Evolutionary conservation across 2,113 vertebrate species (phyloP).

Genomic region (Passer domesticus): DNA sequence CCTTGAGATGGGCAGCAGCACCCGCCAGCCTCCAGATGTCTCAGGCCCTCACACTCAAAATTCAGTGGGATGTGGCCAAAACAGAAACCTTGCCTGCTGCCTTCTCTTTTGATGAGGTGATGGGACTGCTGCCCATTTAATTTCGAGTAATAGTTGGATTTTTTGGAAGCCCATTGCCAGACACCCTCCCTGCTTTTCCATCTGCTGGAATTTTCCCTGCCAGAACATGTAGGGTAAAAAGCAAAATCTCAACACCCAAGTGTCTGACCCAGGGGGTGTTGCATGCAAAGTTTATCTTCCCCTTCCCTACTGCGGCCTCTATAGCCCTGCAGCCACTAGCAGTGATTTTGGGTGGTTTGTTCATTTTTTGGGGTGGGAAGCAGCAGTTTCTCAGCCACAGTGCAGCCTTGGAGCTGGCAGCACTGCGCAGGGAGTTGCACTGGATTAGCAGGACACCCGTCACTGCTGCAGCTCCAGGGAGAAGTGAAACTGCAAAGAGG

Average conservation of each 20-base stretch:
- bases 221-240: background rate
- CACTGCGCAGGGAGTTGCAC: background rate
- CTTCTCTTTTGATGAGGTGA: background rate
- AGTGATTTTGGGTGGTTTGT: background rate
- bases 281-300: background rate
- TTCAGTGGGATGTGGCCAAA: background rate
- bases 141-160: background rate
- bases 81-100: accelerated
- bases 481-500: conserved; percentile 7
- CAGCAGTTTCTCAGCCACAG: background rate
- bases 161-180: background rate
- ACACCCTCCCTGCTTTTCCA: background rate
- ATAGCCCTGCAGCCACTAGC: background rate
- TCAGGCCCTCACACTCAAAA: background rate
- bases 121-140: accelerated
- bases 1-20: accelerated
- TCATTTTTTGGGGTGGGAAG: background rate
- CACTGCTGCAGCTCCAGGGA: background rate
- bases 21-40: accelerated
- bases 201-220: background rate
- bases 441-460: background rate
- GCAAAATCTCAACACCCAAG: background rate
- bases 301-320: accelerated
- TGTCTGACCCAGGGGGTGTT: background rate
- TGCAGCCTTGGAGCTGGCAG: accelerated